Percentiles rank a stretch among this genome's conserved stretches.
phyloP scores from a whole-genome alignment of 2,888 invertebrate species.

The Andrena hattorfiana region DNA sequence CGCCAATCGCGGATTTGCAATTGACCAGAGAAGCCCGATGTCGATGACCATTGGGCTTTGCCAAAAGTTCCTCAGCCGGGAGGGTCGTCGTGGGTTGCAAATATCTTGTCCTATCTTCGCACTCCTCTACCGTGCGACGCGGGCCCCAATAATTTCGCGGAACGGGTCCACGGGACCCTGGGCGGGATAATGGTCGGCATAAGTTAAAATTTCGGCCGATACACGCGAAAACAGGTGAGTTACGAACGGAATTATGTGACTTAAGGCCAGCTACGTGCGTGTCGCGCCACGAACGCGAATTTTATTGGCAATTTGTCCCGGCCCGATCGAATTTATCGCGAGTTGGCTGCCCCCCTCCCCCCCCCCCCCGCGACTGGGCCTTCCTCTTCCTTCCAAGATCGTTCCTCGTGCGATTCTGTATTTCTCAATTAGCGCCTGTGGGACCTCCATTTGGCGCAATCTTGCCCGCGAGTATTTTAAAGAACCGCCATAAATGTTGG shows the following conservation, averaged over 20 bases:
- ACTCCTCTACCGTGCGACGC: constrained; percentile 37
- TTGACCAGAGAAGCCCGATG: constrained; percentile 35
- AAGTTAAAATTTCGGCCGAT: constrained; percentile 81
- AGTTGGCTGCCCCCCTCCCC: constrained; percentile 28
- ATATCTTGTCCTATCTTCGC: constrained; percentile 59
- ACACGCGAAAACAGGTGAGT: constrained; percentile 80
- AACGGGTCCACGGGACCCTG: constrained; percentile 35
- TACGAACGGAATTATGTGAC: constrained; percentile 79
- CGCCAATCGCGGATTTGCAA: constrained; percentile 33
- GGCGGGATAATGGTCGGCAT: constrained; percentile 77
- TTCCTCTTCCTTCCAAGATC: constrained; percentile 4
- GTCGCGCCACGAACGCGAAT: constrained; percentile 60
- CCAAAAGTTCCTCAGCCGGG: constrained; percentile 52
- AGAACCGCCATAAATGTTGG: constrained; percentile 15
- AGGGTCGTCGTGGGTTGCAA: constrained; percentile 37
- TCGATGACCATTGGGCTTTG: neutral
- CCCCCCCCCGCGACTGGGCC: neutral
- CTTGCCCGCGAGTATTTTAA: constrained; percentile 36
- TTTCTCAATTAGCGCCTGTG: constrained; percentile 71
- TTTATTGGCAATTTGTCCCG: constrained; percentile 79
- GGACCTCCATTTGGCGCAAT: constrained; percentile 55
- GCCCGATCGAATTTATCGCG: constrained; percentile 75
- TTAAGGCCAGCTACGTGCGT: constrained; percentile 66
- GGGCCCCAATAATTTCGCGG: constrained; percentile 58
- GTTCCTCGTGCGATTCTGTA: constrained; percentile 55